Evolutionary conservation across 2,113 vertebrate species (phyloP).

Genomic region (Nycticebus coucang): DNA sequence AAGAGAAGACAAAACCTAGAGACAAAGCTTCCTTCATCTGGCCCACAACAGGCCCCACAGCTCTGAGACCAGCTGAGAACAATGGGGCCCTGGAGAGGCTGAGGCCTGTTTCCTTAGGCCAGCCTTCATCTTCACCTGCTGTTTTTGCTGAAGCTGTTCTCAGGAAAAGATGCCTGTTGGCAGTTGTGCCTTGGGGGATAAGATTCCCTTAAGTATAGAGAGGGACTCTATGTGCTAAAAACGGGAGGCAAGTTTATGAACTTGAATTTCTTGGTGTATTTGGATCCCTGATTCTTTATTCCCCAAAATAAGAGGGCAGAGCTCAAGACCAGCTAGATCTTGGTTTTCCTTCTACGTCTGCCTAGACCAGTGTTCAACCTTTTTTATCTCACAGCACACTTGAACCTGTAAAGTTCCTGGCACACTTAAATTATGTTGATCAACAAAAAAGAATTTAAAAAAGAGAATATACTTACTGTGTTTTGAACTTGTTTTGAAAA

Average conservation of each 20-base stretch:
- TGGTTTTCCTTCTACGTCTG: background rate
- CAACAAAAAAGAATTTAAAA: no score
- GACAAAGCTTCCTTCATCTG: constrained; percentile 27
- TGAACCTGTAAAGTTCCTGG: no score
- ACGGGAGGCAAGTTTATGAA: background rate
- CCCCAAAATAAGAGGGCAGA: background rate
- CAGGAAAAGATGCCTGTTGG: background rate
- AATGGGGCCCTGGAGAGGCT: background rate
- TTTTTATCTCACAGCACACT: no score
- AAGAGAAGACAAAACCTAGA: constrained; percentile 44
- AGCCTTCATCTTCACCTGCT: background rate
- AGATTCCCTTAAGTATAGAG: background rate
- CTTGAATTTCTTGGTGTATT: background rate
- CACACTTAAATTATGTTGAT: no score
- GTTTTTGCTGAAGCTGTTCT: background rate
- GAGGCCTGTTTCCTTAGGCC: background rate
- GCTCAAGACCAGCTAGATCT: background rate
- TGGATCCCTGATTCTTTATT: background rate
- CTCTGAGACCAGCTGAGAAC: background rate
- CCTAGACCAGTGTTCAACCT: background rate
- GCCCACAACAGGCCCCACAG: no score
- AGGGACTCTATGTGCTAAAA: background rate
- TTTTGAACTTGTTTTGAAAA: no score
- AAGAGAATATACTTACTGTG: no score
- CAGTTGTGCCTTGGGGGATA: background rate